Percentiles rank a stretch among this genome's conserved stretches.
These are phyloP conservation scores for Monopterus albus DNA, from an alignment of 2,113 vertebrate species.

Conservation along the genomic window DNA sequence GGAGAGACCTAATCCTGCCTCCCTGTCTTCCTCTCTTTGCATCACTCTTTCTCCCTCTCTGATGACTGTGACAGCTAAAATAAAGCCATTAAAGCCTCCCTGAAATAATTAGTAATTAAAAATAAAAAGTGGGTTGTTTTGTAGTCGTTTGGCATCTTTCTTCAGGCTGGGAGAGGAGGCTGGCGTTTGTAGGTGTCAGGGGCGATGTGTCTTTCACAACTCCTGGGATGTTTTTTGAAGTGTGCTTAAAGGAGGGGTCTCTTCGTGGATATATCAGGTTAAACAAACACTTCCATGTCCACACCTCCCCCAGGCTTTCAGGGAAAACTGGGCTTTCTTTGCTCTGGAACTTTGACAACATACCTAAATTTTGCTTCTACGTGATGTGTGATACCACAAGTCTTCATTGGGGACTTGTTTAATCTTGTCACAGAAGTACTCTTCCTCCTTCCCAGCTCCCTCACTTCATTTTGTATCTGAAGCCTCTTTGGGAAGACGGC, in stretches of 20 bases:
- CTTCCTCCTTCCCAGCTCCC: constrained; percentile 36
- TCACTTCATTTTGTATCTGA: constrained; percentile 44
- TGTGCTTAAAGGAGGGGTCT: constrained; percentile 42
- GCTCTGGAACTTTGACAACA: constrained; percentile 51
- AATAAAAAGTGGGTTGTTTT: constrained; percentile 73
- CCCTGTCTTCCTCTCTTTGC: constrained; percentile 64
- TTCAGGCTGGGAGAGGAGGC: constrained; percentile 46
- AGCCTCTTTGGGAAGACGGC: constrained; percentile 38
- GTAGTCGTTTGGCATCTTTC: constrained; percentile 47
- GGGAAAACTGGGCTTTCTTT: constrained; percentile 53
- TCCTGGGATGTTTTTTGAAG: constrained; percentile 53
- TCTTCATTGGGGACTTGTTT: constrained; percentile 58
- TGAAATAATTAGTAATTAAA: constrained; percentile 87
- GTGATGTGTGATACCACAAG: constrained; percentile 38
- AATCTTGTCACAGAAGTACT: constrained; percentile 69
- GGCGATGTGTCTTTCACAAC: constrained; percentile 43
- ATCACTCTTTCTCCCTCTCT: constrained; percentile 39
- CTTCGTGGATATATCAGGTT: constrained; percentile 47
- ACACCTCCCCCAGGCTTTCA: background rate
- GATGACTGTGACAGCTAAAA: constrained; percentile 86
- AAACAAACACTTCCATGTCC: constrained; percentile 48
- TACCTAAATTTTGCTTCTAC: constrained; percentile 43
- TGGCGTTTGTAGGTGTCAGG: constrained; percentile 61
- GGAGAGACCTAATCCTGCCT: constrained; percentile 85
- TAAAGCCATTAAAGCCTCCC: constrained; percentile 85